Evolutionary conservation across 2,113 vertebrate genomes (phyloP).

Genomic region (Oreotrochilus melanogaster): DNA sequence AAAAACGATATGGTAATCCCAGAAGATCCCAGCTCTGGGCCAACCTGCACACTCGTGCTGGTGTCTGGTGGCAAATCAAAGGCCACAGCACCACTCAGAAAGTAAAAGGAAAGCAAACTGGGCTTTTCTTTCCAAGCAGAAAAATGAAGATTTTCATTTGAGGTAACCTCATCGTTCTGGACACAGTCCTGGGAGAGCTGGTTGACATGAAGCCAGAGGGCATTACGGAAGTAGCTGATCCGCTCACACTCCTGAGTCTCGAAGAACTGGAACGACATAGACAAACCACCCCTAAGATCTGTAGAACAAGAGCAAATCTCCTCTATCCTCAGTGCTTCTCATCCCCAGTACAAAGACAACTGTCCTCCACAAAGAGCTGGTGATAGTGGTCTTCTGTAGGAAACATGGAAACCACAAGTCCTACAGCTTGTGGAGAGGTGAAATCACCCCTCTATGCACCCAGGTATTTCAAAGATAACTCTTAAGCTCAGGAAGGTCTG

Average conservation of each 20-base stretch:
- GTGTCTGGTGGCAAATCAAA: neutral
- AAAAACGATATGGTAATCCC: neutral
- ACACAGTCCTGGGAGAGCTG: conserved; percentile 93
- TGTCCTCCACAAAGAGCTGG: neutral
- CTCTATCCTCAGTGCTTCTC: neutral
- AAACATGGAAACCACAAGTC: fast-evolving
- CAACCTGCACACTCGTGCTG: neutral
- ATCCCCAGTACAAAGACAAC: neutral
- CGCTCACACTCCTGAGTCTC: conserved; percentile 89
- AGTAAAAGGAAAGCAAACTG: neutral
- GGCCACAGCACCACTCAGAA: fast-evolving
- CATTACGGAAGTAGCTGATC: conserved; percentile 87
- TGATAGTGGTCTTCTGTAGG: neutral
- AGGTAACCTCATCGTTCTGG: conserved; percentile 88
- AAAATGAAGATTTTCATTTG: neutral
- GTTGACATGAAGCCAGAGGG: conserved; percentile 92
- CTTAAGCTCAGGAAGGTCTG: neutral
- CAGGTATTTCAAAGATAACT: neutral
- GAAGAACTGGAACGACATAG: conserved; percentile 80
- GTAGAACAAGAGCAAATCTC: fast-evolving
- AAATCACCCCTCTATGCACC: neutral
- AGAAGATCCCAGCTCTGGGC: neutral
- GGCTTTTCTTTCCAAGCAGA: neutral
- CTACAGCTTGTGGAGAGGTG: fast-evolving
- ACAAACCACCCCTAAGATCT: neutral